Percentiles rank a stretch among this genome's conserved stretches.
Conservation (phyloP, 2,888 invertebrate species). For the Parnassius glacialis region DNA sequence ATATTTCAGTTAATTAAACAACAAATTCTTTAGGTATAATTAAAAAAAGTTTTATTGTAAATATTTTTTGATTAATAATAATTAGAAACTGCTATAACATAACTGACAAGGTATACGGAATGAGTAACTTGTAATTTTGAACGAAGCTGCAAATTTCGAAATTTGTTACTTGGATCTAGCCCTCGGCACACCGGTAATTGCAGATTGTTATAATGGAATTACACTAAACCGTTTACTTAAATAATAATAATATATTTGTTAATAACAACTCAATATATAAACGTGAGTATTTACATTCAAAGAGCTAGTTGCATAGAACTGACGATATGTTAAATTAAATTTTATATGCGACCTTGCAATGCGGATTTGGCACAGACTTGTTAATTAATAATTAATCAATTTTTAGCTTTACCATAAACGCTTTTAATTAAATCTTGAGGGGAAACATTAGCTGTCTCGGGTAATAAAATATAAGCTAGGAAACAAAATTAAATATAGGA, state of each 20-base stretch:
- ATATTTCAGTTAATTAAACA: too few species aligned
- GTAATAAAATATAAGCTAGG: too few species aligned
- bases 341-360: constrained; percentile 14
- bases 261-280: constrained; percentile 12
- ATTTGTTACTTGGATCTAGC: constrained; percentile 24
- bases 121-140: constrained; percentile 26
- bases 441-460: constrained; percentile 11
- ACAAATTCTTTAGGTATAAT: too few species aligned
- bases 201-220: constrained; percentile 22
- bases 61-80: constrained; percentile 13
- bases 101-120: constrained; percentile 20
- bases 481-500: not conserved
- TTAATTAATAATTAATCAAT: not conserved
- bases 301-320: constrained; percentile 6
- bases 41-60: not conserved
- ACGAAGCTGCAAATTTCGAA: constrained; percentile 26
- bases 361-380: constrained; percentile 10
- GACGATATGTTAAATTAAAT: constrained; percentile 11
- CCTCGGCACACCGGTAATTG: constrained; percentile 24
- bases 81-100: constrained; percentile 20
- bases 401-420: not conserved
- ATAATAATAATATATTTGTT: constrained; percentile 20
- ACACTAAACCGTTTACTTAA: constrained; percentile 22
- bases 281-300: constrained; percentile 4
- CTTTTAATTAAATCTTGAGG: constrained; percentile 26